Conservation (phyloP, 2,113 vertebrate genomes). For the Rutilus rutilus region DNA sequence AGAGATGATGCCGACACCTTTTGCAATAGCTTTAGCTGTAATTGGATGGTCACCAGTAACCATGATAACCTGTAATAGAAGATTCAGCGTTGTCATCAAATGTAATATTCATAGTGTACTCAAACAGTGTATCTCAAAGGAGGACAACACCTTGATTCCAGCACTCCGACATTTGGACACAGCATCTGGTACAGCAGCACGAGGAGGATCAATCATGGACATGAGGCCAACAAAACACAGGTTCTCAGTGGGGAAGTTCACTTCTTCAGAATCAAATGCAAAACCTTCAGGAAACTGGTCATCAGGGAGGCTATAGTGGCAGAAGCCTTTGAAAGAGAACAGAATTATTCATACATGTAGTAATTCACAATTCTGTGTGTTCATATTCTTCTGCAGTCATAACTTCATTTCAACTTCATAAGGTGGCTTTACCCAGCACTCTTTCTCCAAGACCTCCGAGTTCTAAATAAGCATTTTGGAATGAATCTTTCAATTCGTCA, state of each 20-base stretch:
- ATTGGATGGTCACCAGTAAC: constrained; percentile 94
- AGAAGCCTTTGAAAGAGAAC: constrained; percentile 80
- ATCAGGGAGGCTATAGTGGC: constrained; percentile 79
- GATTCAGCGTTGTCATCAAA: background rate
- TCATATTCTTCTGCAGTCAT: background rate
- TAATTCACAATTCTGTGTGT: background rate
- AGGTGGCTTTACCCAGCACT: constrained; percentile 78
- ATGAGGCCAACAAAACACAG: constrained; percentile 93
- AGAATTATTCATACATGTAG: background rate
- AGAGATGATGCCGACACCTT: constrained; percentile 91
- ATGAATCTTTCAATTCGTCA: constrained; percentile 86
- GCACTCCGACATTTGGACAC: constrained; percentile 92
- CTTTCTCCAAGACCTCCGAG: constrained; percentile 88
- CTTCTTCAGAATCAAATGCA: constrained; percentile 82
- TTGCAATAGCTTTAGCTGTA: constrained; percentile 94
- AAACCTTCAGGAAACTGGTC: constrained; percentile 85
- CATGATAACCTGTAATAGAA: constrained; percentile 85
- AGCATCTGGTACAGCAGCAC: constrained; percentile 86
- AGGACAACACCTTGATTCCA: constrained; percentile 85
- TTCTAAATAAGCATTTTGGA: constrained; percentile 88
- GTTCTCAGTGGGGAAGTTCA: constrained; percentile 87
- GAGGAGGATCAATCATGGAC: constrained; percentile 91
- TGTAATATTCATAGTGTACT: background rate
- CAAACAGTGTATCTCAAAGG: background rate
- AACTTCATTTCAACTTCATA: background rate